These are phyloP conservation scores for Cabera pusaria DNA, from an alignment of 2,888 invertebrate genomes.

Conservation along the genomic window DNA sequence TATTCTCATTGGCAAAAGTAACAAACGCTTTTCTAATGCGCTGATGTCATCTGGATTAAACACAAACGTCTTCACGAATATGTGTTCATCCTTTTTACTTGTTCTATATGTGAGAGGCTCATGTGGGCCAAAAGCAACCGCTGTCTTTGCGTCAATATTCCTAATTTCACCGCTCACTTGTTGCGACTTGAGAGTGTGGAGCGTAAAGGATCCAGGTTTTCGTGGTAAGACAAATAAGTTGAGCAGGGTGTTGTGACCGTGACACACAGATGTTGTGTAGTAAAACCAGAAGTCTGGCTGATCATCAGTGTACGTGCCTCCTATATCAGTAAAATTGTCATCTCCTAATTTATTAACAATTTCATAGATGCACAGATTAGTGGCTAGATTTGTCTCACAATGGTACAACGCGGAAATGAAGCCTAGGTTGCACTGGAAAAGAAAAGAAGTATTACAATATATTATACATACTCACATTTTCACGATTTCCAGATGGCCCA, in stretches of 20 bases:
- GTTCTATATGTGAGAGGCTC: constrained; percentile 40
- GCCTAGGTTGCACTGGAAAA: constrained; percentile 44
- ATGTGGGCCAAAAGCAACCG: constrained; percentile 6
- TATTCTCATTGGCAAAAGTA: constrained; percentile 58
- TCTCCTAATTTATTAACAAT: constrained; percentile 42
- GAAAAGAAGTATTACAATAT: too few species aligned
- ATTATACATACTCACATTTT: too few species aligned
- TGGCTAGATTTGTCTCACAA: constrained; percentile 51
- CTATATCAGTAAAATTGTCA: constrained; percentile 55
- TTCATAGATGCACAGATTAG: constrained; percentile 53
- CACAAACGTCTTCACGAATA: constrained; percentile 55
- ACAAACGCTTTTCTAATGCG: constrained; percentile 32
- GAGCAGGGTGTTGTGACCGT: constrained; percentile 51
- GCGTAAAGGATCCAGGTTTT: constrained; percentile 45
- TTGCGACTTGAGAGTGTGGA: constrained; percentile 45
- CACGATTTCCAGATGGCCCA: too few species aligned
- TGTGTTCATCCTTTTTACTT: constrained; percentile 44
- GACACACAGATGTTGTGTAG: constrained; percentile 50
- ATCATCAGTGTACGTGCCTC: constrained; percentile 54
- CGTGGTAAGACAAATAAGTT: constrained; percentile 64
- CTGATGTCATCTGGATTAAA: constrained; percentile 42
- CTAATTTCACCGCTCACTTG: constrained; percentile 7
- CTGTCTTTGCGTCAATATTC: constrained; percentile 4
- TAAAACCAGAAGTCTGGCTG: constrained; percentile 67
- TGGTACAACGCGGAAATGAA: constrained; percentile 24